Evolutionary conservation across 1,140 invertebrate species (phyloP).

Genomic region (Ostrea denselamellosa): DNA sequence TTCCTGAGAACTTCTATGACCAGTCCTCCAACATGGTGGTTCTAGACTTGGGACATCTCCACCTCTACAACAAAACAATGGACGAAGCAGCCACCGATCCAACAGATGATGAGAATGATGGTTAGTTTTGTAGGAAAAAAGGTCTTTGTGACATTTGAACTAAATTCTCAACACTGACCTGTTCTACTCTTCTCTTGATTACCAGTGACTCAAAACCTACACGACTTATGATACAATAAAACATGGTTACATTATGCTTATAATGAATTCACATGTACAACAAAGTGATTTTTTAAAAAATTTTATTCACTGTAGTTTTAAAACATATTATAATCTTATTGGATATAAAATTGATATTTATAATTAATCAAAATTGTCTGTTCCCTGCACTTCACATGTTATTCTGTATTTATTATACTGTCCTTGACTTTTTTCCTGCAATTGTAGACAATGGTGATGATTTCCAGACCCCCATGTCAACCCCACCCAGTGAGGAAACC

Average conservation of each 20-base stretch:
- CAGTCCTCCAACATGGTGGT: conserved; percentile 87
- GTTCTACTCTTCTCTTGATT: too few species aligned
- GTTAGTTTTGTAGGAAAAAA: too few species aligned
- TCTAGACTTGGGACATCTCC: conserved; percentile 79
- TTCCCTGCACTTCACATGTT: too few species aligned
- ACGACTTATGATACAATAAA: too few species aligned
- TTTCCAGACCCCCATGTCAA: conserved; percentile 95
- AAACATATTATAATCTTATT: too few species aligned
- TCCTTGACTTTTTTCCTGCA: neutral
- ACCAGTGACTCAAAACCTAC: too few species aligned
- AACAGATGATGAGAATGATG: neutral
- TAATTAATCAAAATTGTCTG: too few species aligned
- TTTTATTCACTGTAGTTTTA: neutral
- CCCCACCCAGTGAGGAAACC: conserved; percentile 82
- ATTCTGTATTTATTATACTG: neutral
- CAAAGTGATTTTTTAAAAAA: neutral
- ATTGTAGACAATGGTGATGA: conserved; percentile 74
- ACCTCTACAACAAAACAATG: conserved; percentile 67
- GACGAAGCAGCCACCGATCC: conserved; percentile 21
- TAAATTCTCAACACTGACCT: too few species aligned
- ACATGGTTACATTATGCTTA: neutral
- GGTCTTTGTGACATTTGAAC: too few species aligned
- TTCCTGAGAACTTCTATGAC: conserved; percentile 89
- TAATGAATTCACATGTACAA: neutral
- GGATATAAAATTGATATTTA: too few species aligned